These are phyloP conservation scores for Eupsittula cactorum DNA, from an alignment of 2,113 vertebrate species.

Conservation along the genomic window DNA sequence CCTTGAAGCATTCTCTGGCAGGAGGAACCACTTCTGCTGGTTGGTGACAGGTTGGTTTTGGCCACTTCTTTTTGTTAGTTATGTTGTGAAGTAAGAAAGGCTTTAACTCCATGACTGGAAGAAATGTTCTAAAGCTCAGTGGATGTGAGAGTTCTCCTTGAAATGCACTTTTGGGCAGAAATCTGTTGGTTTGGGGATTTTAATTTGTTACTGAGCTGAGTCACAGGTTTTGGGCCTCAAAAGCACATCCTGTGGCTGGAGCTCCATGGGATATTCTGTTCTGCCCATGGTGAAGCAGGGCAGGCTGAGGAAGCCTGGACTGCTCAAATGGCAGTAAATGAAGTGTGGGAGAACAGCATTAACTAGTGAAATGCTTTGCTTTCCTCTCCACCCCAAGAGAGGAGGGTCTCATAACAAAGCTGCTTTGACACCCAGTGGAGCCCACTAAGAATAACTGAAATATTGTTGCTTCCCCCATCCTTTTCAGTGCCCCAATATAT, in stretches of 20 bases:
- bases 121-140: neutral
- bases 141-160: neutral
- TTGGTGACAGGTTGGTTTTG: neutral
- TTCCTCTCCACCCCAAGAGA: neutral
- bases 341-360: neutral
- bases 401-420: neutral
- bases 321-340: neutral
- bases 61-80: neutral
- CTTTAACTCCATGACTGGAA: neutral
- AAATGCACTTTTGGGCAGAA: neutral
- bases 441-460: neutral
- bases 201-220: neutral
- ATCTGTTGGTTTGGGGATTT: neutral
- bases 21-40: neutral
- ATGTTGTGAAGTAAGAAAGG: neutral
- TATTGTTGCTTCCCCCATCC: neutral
- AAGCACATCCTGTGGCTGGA: neutral
- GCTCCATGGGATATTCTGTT: fast-evolving
- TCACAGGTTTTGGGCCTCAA: neutral
- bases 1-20: fast-evolving
- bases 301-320: neutral
- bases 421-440: neutral
- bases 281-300: neutral
- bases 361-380: neutral
- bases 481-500: neutral